phyloP scores from a whole-genome alignment of 2,888 invertebrate species.

The Volucella inflata region DNA sequence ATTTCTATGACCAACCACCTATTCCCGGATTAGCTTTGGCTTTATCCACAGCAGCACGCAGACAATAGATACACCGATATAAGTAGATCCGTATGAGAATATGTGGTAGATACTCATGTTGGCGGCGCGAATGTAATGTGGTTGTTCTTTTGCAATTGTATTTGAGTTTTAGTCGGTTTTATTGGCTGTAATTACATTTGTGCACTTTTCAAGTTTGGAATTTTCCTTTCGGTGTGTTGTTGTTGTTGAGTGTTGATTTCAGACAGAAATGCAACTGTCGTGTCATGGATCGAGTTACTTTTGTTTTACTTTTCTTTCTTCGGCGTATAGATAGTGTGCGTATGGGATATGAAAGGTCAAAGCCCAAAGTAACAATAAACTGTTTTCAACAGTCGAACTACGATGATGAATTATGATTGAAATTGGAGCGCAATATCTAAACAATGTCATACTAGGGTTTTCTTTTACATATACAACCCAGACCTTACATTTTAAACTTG shows the following conservation, averaged over 20 bases:
- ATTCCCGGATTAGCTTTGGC: conserved; percentile 30
- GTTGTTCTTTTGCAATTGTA: conserved; percentile 49
- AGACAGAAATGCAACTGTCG: conserved; percentile 60
- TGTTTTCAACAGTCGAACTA: conserved; percentile 31
- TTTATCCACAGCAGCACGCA: conserved; percentile 6
- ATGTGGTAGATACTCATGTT: conserved; percentile 10
- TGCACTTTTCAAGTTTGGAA: conserved; percentile 62
- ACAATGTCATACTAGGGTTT: no score
- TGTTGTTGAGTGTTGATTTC: conserved; percentile 55
- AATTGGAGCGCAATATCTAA: no score
- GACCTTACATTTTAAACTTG: no score
- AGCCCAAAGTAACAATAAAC: conserved; percentile 28
- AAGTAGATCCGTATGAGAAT: conserved; percentile 9
- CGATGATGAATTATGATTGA: no score
- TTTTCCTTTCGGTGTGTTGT: conserved; percentile 31
- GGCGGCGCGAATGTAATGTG: conserved; percentile 36
- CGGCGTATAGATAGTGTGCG: neutral
- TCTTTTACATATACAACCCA: no score
- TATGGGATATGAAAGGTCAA: conserved; percentile 58
- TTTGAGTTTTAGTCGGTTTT: conserved; percentile 61
- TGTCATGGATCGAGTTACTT: conserved; percentile 55
- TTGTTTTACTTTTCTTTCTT: neutral
- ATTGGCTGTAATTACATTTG: conserved; percentile 67
- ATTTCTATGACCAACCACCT: conserved; percentile 52
- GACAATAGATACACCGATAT: neutral